Conservation (phyloP, 1,140 invertebrate species). For the Globodera ellingtonae region DNA sequence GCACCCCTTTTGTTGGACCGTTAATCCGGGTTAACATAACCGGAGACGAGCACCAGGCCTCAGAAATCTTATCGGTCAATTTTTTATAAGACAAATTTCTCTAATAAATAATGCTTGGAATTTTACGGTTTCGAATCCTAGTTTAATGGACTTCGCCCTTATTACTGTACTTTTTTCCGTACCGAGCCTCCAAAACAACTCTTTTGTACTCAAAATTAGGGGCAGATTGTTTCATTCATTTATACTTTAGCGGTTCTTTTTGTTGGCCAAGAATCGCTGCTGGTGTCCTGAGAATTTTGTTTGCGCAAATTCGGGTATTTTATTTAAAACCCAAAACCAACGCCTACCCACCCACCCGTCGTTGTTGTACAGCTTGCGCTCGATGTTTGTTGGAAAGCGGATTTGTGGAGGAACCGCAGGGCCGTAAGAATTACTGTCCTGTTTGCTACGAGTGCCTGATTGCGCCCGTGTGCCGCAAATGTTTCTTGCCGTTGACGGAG, state of each 20-base stretch:
- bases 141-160: too few relatives aligned
- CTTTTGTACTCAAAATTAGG: too few relatives aligned
- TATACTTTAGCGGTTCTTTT: constrained; percentile 84
- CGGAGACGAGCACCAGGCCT: too few relatives aligned
- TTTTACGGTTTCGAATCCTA: too few relatives aligned
- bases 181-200: too few relatives aligned
- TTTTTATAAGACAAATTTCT: too few relatives aligned
- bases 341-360: neutral
- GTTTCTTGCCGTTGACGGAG: constrained; percentile 87
- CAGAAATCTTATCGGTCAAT: too few relatives aligned
- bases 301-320: constrained; percentile 77
- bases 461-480: constrained; percentile 90
- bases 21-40: too few relatives aligned
- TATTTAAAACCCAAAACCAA: neutral
- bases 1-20: too few relatives aligned
- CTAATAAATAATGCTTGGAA: too few relatives aligned
- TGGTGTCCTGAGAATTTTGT: constrained; percentile 99
- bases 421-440: constrained; percentile 84
- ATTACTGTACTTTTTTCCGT: too few relatives aligned
- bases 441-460: constrained; percentile 94
- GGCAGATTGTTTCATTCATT: neutral
- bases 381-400: constrained; percentile 89
- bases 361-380: constrained; percentile 73
- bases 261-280: constrained; percentile 91
- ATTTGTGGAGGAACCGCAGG: constrained; percentile 93